Conservation (phyloP, 1,140 invertebrate genomes). For the Pentalonia nigronervosa region DNA sequence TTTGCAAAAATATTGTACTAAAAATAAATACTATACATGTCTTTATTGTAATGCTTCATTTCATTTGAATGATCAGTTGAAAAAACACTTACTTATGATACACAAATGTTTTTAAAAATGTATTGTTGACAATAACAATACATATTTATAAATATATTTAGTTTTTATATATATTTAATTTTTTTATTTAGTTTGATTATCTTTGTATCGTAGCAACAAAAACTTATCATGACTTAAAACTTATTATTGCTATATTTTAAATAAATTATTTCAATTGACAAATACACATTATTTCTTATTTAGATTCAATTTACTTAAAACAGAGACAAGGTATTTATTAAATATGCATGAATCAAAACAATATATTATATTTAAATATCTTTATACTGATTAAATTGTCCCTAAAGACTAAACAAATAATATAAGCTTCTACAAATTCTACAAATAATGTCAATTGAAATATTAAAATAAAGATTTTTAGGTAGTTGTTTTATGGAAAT, state of each 20-base stretch:
- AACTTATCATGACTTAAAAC: neutral
- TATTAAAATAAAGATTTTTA: too few relatives aligned
- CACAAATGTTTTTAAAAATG: slow-evolving; percentile 45
- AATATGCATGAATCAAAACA: neutral
- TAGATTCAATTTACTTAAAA: neutral
- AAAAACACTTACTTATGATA: slow-evolving; percentile 50
- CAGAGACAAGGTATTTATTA: neutral
- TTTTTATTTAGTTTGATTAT: neutral
- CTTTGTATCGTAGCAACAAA: neutral
- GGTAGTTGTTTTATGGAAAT: too few relatives aligned
- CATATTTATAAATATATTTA: neutral
- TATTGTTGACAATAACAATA: neutral
- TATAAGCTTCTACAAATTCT: too few relatives aligned
- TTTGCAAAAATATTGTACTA: slow-evolving; percentile 35
- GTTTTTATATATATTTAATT: neutral
- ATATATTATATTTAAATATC: neutral
- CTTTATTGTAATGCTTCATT: slow-evolving; percentile 48
- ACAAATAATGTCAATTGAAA: too few relatives aligned
- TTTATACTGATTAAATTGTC: too few relatives aligned
- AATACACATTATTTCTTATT: neutral
- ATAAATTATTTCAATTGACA: neutral
- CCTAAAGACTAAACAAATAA: too few relatives aligned
- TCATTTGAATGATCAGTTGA: slow-evolving; percentile 45
- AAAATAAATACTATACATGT: slow-evolving; percentile 51
- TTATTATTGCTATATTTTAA: neutral